Base-by-base conservation (phyloP, 2,797 vertebrate genomes). In the Heterohyrax brucei region DNA sequence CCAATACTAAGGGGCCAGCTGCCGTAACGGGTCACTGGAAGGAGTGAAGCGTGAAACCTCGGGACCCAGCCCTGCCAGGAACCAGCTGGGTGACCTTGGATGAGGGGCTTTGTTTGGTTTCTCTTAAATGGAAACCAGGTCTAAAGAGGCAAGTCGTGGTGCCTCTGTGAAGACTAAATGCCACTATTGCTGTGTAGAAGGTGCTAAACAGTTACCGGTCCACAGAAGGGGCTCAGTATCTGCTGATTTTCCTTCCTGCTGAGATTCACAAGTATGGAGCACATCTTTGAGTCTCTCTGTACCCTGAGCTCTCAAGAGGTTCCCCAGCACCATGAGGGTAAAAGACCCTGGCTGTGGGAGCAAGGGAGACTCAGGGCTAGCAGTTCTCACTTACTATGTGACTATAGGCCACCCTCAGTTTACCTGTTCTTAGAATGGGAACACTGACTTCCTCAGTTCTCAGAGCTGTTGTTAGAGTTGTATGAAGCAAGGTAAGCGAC, bases 21-120 rank as follows among this genome's bases (percentile, higher is more conserved):
- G 22, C 61, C 53, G 9, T 28, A 22, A 64, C 46, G 30, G 30
- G 3, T 13, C 84, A 19, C 18, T 0, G 1, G 33, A 56, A 12
- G 28, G 64, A 64, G 50, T 1, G 3, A 16, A 9, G 73, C 21
- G 56, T 48, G 3, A 1, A 82, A 82, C 2, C 66, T n/a, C 16
- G 66, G 10, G 26, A 26, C 66, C 56, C 9, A 75, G 70, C 7
- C 18, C n/a, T 46, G 33, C 48, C 75, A 12, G 18, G 64, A 12
- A 18, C 19, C 50, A 24, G 30, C 9, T 4, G 2, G 9, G 24
- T 19, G 85, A 18, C 28, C 1, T 3, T 4, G 22, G 73, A 19
- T 0, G 1, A 19, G 26, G 4, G 24, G 3, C 14, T 5, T 14
- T 22, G 24, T 44, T 48, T 0, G 7, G 9, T 64, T 46, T 46